Percentiles rank a stretch among this genome's conserved stretches.
phyloP scores from a whole-genome alignment of 1,140 invertebrate genomes.

The Myzus persicae region DNA sequence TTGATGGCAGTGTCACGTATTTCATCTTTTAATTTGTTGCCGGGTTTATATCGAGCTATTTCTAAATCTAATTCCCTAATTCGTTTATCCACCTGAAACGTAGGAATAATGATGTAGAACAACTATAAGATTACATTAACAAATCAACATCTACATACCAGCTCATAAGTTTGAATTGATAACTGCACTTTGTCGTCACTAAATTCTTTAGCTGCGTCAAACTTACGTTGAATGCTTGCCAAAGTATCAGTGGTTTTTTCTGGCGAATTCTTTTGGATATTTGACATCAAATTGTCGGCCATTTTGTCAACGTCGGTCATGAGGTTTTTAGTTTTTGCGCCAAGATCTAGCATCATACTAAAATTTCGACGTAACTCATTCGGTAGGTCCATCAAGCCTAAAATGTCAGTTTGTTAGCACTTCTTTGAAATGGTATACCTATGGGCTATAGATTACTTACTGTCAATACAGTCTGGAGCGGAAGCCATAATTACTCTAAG shows the following conservation, averaged over 20 bases:
- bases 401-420: constrained; percentile 62
- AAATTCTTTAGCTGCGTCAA: constrained; percentile 91
- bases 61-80: constrained; percentile 94
- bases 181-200: constrained; percentile 97
- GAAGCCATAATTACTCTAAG: constrained; percentile 90
- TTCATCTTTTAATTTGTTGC: too few species aligned
- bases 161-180: constrained; percentile 97
- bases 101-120: neutral
- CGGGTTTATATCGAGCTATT: constrained; percentile 91
- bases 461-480: constrained; percentile 92
- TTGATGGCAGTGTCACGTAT: constrained; percentile 90
- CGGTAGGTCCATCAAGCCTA: constrained; percentile 90
- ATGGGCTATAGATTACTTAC: constrained; percentile 68
- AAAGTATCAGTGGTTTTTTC: constrained; percentile 86
- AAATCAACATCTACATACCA: constrained; percentile 68
- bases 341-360: constrained; percentile 93
- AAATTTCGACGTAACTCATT: constrained; percentile 95
- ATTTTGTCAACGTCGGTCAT: constrained; percentile 90
- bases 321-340: constrained; percentile 85
- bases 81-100: constrained; percentile 85
- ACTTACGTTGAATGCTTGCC: constrained; percentile 83
- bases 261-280: constrained; percentile 69
- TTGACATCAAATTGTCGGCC: constrained; percentile 83
- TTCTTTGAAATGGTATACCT: neutral
- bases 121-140: neutral